Conservation (phyloP, 2,113 vertebrate species). For the Blennius ocellaris region DNA sequence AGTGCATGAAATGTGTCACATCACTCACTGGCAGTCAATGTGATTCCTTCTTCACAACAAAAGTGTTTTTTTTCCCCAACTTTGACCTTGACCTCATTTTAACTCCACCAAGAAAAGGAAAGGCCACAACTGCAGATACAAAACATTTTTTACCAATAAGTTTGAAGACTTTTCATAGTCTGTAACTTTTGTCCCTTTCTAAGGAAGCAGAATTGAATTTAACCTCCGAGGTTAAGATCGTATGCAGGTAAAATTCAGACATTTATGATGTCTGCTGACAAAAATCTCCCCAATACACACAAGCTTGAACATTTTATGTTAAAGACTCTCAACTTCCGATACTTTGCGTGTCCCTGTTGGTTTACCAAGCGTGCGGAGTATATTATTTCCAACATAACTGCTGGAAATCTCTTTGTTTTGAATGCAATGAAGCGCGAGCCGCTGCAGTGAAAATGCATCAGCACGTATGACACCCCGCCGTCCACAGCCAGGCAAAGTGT, state of each 20-base stretch:
- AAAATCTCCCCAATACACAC: too few species aligned
- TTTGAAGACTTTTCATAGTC: background rate
- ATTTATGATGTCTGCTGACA: too few species aligned
- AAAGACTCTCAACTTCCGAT: background rate
- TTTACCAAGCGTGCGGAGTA: background rate
- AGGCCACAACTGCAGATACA: background rate
- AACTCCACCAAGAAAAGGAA: background rate
- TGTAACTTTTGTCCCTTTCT: background rate
- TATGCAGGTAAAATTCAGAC: background rate
- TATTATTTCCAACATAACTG: constrained; percentile 15
- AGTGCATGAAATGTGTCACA: background rate
- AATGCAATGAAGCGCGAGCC: constrained; percentile 15
- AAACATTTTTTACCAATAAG: background rate
- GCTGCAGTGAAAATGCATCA: constrained; percentile 43
- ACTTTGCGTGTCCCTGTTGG: background rate
- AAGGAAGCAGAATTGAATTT: background rate
- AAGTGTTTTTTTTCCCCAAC: background rate
- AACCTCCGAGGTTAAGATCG: background rate
- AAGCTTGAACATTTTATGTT: background rate
- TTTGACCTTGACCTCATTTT: background rate
- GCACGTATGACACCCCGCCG: constrained; percentile 38
- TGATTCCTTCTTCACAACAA: background rate
- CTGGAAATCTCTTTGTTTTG: constrained; percentile 49
- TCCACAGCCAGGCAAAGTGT: constrained; percentile 47
- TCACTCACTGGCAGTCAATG: background rate